A percentile compares a stretch with the other conserved stretches of the same genome.
phyloP scores from a whole-genome alignment of 2,113 vertebrate genomes.

The Hippocampus zosterae region DNA sequence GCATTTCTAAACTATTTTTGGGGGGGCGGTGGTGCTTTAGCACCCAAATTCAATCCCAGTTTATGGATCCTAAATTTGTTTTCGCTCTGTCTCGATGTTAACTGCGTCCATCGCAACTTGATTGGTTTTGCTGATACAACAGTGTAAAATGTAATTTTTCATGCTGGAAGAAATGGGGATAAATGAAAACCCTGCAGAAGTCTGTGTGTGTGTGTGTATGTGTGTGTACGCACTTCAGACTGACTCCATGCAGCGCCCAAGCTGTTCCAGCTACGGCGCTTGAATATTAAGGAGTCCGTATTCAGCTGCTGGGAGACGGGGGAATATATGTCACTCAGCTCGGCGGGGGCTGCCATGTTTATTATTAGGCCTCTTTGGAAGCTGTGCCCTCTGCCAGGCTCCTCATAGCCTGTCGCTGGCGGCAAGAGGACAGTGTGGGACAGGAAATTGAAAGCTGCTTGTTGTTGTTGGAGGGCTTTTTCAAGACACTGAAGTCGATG shows the following conservation, averaged over 20 bases:
- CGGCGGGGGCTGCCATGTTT: constrained; percentile 35
- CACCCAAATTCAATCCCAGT: too few relatives aligned
- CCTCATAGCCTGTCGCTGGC: constrained; percentile 22
- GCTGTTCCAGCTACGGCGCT: constrained; percentile 51
- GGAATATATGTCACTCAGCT: constrained; percentile 47
- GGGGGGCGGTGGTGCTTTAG: too few relatives aligned
- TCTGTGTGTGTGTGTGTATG: constrained; percentile 25
- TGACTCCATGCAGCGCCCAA: constrained; percentile 50
- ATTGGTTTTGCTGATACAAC: background rate
- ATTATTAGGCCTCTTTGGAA: constrained; percentile 50
- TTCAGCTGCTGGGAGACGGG: constrained; percentile 29
- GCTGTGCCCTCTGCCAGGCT: constrained; percentile 34
- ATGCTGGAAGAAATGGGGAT: constrained; percentile 32
- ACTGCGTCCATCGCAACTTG: background rate
- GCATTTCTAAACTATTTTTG: too few relatives aligned
- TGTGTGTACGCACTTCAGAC: constrained; percentile 37
- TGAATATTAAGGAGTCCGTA: constrained; percentile 30
- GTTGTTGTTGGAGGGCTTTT: constrained; percentile 50
- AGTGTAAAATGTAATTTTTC: constrained; percentile 15
- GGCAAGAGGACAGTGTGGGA: constrained; percentile 15
- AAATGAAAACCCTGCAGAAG: constrained; percentile 39
- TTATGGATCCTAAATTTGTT: background rate
- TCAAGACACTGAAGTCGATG: constrained; percentile 29
- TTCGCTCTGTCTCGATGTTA: background rate
- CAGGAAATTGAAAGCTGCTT: constrained; percentile 50